Evolutionary conservation across 2,113 vertebrate species (phyloP), one percentile per base, ranked within the genome.

Genomic region (Hucho hucho): DNA sequence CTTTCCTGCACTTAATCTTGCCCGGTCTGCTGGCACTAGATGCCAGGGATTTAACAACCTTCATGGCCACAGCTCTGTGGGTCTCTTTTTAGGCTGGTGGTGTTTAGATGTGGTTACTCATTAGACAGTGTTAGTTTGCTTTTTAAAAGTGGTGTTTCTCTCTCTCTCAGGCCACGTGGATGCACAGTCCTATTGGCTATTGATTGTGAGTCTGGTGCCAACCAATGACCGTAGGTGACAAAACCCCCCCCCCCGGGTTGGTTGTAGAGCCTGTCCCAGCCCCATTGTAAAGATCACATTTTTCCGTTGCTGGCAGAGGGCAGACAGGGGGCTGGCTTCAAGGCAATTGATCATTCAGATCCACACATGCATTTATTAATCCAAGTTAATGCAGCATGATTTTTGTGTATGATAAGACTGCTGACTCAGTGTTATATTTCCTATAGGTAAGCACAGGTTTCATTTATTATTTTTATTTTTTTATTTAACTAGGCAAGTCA

Each of bases 21-120:
- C 14, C 53, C 66, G 37, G 9, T 79, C 85, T 64, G 43, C 65
- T 32, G 29, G 25, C n/a, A 61, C 46, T 70, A 26, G 25, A 53
- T 49, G 24, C 64, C 16, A 9, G 61, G 61, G 61, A 18, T 12
- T 26, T 43, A 78, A 24, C 25, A 65, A 70, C 26, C 24, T 26
- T 16, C 47, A 7, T 28, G 24, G 53, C 72, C 14, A 28, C 1
- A 28, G 26, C 26, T 29, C 14, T 28, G 28, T 65, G 26, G 25
- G 25, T 14, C 25, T 26, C 13, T 4, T 4, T 49, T 43, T 3
- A 43, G 37, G 9, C 37, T 43, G 37, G 0, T 2, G 2, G 37
- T 43, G 37, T 43, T 9, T 43, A 43, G 37, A 43, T 43, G 9
- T 43, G 37, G 37, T 12, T 43, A 43, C 37, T 43, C 37, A 12